Percentiles rank a stretch among this genome's conserved stretches.
Evolutionary conservation across 2,797 vertebrate genomes (phyloP).

Genomic region (Halcyon badia): DNA sequence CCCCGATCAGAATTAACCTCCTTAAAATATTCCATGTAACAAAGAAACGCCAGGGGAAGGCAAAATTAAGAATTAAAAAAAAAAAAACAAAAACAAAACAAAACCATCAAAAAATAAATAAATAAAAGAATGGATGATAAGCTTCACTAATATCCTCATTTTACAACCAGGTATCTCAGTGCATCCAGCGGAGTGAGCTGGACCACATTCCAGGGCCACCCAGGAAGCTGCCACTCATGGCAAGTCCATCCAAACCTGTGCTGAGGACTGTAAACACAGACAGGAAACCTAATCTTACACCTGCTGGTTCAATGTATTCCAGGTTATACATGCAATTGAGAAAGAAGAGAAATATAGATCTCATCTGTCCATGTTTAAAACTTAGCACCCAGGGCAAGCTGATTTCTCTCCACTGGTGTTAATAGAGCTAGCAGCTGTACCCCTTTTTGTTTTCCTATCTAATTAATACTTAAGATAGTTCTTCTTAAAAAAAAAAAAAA

Average conservation of each 20-base stretch:
- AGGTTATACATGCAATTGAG: background rate
- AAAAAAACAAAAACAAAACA: accelerated
- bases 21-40: too few species aligned
- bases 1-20: too few species aligned
- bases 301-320: accelerated
- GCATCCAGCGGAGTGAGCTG: background rate
- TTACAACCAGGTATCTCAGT: background rate
- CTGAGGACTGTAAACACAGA: background rate
- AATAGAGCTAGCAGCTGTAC: background rate
- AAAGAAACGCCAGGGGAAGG: too few species aligned
- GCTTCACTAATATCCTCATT: background rate
- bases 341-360: background rate
- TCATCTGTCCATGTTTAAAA: background rate
- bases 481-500: background rate
- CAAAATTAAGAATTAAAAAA: too few species aligned
- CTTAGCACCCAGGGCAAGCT: background rate
- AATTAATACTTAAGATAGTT: background rate
- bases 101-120: background rate
- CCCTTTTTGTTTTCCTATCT: background rate
- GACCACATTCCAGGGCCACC: background rate
- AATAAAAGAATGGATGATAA: accelerated
- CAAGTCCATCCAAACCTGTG: background rate
- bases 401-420: background rate
- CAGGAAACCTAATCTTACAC: background rate
- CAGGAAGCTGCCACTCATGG: background rate